phyloP scores from a whole-genome alignment of 1,140 invertebrate genomes.

The Thaumetopoea pityocampa region DNA sequence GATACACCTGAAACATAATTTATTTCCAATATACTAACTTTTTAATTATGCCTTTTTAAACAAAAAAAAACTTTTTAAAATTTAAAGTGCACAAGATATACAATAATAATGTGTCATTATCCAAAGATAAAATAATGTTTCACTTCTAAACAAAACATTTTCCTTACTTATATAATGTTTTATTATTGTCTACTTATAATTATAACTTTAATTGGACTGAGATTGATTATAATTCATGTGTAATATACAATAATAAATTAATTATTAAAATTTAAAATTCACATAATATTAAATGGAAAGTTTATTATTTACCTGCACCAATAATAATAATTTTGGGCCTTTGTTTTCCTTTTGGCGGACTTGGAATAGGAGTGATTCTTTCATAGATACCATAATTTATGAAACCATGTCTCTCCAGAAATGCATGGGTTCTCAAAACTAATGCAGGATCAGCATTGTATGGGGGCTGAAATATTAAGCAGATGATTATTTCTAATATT shows the following conservation, averaged over 20 bases:
- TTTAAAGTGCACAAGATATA: too few species aligned
- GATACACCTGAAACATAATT: slow-evolving; percentile 82
- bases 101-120: too few species aligned
- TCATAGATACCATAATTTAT: slow-evolving; percentile 99
- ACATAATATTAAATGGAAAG: background rate
- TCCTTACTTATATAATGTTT: too few species aligned
- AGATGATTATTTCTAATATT: too few species aligned
- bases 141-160: too few species aligned
- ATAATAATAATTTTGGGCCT: slow-evolving; percentile 95
- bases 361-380: slow-evolving; percentile 84
- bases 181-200: too few species aligned
- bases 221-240: too few species aligned
- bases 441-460: slow-evolving; percentile 94
- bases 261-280: background rate
- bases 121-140: too few species aligned
- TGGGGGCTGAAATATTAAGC: slow-evolving; percentile 76
- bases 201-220: too few species aligned
- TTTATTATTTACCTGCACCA: slow-evolving; percentile 84
- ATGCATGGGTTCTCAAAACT: slow-evolving; percentile 91
- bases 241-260: background rate
- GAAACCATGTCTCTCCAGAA: slow-evolving; percentile 96
- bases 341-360: slow-evolving; percentile 80
- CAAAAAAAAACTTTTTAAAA: too few species aligned
- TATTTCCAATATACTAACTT: too few species aligned
- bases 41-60: too few species aligned